phyloP scores from a whole-genome alignment of 2,888 invertebrate genomes.

The Phalangium opilio region DNA sequence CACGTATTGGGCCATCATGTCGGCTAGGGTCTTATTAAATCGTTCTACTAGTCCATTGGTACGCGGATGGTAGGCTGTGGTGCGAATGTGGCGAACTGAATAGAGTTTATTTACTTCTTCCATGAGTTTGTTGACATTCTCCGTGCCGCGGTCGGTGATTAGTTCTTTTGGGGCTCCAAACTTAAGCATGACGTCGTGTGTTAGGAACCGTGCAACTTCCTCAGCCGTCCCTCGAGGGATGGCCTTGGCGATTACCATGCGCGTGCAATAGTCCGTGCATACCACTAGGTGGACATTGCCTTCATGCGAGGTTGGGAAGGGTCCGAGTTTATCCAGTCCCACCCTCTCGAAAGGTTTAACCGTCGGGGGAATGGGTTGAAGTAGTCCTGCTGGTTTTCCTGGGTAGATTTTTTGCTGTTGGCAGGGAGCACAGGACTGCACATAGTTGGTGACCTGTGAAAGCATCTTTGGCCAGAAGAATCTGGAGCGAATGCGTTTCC shows the following conservation, averaged over 20 bases:
- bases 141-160: conserved; percentile 14
- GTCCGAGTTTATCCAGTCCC: conserved; percentile 16
- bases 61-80: conserved; percentile 6
- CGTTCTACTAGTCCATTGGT: conserved; percentile 13
- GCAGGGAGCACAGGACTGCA: too few relatives aligned
- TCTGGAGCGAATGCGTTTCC: not conserved
- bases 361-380: too few relatives aligned
- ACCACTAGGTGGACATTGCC: conserved; percentile 18
- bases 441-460: too few relatives aligned
- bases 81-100: conserved; percentile 9
- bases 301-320: conserved; percentile 8
- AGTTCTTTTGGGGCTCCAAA: conserved; percentile 16
- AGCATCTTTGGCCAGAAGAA: not conserved
- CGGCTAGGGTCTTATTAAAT: conserved; percentile 19
- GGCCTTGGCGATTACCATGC: conserved; percentile 16
- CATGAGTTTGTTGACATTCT: conserved; percentile 5
- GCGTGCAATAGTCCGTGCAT: conserved; percentile 15
- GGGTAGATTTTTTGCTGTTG: too few relatives aligned
- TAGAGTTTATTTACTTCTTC: not conserved
- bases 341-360: not conserved
- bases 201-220: conserved; percentile 12
- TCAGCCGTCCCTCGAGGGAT: conserved; percentile 3
- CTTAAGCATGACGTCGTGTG: conserved; percentile 15
- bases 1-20: conserved; percentile 11
- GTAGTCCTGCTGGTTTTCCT: too few relatives aligned